These are phyloP conservation scores for Clunio marinus DNA, from an alignment of 2,888 invertebrate genomes.

Conservation along the genomic window DNA sequence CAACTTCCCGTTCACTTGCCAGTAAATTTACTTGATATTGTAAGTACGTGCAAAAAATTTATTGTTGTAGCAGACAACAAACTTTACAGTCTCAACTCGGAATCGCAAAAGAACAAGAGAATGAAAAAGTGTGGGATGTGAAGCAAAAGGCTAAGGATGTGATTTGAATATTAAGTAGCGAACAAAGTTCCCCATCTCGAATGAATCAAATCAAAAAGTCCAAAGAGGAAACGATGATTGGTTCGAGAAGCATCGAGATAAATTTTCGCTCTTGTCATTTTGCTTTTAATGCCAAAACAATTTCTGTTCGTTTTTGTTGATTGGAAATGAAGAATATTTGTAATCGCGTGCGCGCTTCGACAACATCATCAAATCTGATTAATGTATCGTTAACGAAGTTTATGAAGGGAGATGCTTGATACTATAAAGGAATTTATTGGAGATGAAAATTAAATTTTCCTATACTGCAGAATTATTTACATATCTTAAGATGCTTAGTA, in stretches of 20 bases:
- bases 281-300: not conserved
- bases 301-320: not conserved
- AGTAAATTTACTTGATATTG: constrained; percentile 16
- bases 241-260: not conserved
- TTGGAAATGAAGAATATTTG: not conserved
- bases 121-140: constrained; percentile 32
- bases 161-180: constrained; percentile 20
- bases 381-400: not conserved
- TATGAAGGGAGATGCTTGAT: not conserved
- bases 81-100: not conserved
- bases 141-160: constrained; percentile 23
- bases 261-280: not conserved
- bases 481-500: too few species aligned
- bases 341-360: not conserved
- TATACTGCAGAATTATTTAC: not conserved
- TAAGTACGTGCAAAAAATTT: constrained; percentile 26
- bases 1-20: not conserved
- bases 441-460: not conserved
- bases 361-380: not conserved
- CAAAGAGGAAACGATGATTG: constrained; percentile 20
- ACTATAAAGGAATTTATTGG: not conserved
- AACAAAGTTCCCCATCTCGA: not conserved
- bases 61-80: not conserved
- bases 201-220: constrained; percentile 22
- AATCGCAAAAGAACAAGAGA: not conserved